Evolutionary conservation across 2,113 vertebrate species (phyloP), one percentile per base, ranked within the genome.

Genomic region (Pseudonaja textilis): DNA sequence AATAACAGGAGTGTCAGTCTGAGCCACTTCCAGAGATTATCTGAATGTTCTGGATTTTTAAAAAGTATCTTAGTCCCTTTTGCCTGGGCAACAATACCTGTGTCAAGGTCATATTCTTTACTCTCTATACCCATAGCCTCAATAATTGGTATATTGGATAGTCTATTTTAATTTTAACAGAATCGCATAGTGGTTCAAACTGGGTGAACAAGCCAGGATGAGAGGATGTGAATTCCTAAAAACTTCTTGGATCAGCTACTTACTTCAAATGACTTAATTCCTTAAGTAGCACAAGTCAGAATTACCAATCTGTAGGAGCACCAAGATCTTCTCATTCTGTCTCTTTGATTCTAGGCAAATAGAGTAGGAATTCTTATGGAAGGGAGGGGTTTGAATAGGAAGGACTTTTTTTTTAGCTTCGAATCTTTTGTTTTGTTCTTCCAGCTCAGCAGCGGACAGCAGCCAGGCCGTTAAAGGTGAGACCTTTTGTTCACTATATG

Each of bases 391-490:
- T 45, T 86, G 12, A 26, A 29, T 3, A 56, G 50, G 8, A 92
- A 64, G 47, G 45, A 64, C 39, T 8, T 90, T 52, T 7, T 7
- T 50, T 47, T 86, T 54, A 87, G 47, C 25, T 61, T 89, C 0
- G 2, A 54, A 86, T 89, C n/a, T 90, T 86, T 88, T 23, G 89
- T 90, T 94, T 90, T 96, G 94, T 45, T 26, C 91, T 96, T 93
- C 29, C 93, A 98, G 98, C 0, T 2, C 94, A 34, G 95, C 97
- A 89, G 93, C 93, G 61, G 97, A 96, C 91, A 39, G 1, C 61
- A 93, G 93, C 16, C 88, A 85, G 0, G 69, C 39, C 0, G 95
- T 94, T n/a, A 95, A 95, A 97, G 98, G 98, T 98, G 96, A 97
- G 97, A 92, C 10, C 89, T 47, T 4, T 50, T 88, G 18, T 50